Percentiles rank a stretch among this genome's conserved stretches.
These are phyloP conservation scores for Drosophila nr. fundita DNA, from an alignment of 2,888 invertebrate species.

Conservation along the genomic window DNA sequence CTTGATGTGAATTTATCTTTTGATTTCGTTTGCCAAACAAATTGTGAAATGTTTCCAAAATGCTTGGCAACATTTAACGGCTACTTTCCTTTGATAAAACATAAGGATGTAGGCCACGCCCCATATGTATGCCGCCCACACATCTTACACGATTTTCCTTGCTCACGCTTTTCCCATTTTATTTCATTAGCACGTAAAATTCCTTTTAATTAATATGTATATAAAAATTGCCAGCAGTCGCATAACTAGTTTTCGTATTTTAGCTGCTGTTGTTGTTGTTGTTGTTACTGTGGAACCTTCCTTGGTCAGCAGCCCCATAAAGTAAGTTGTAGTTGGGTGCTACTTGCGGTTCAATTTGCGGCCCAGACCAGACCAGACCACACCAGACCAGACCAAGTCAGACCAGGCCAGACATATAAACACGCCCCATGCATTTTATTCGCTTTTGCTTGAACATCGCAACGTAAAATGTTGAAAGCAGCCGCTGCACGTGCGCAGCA, in stretches of 20 bases:
- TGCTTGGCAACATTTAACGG: conserved; percentile 19
- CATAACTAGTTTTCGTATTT: conserved; percentile 7
- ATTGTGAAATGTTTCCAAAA: conserved; percentile 32
- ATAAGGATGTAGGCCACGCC: conserved; percentile 6
- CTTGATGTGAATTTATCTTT: conserved; percentile 21
- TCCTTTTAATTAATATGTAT: conserved; percentile 71
- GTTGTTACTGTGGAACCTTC: conserved; percentile 21
- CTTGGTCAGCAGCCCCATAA: conserved; percentile 45
- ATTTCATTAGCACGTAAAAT: conserved; percentile 78
- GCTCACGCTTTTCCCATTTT: conserved; percentile 55
- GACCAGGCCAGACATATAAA: conserved; percentile 39
- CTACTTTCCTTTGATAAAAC: conserved; percentile 22
- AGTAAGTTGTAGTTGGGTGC: conserved; percentile 40
- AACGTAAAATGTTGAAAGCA: conserved; percentile 75
- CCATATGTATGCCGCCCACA: neutral
- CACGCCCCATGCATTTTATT: conserved; percentile 65
- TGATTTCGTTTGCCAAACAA: conserved; percentile 15
- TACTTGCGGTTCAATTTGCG: conserved; percentile 69
- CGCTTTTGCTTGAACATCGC: conserved; percentile 58
- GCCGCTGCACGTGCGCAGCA: conserved; percentile 77
- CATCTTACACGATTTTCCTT: conserved; percentile 5
- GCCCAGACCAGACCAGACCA: conserved; percentile 36
- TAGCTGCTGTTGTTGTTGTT: conserved; percentile 2
- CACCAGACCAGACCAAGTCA: conserved; percentile 30
- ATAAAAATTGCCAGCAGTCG: conserved; percentile 63